These are phyloP conservation scores for Aphyosemion australe DNA, from an alignment of 2,113 vertebrate genomes.

Conservation along the genomic window DNA sequence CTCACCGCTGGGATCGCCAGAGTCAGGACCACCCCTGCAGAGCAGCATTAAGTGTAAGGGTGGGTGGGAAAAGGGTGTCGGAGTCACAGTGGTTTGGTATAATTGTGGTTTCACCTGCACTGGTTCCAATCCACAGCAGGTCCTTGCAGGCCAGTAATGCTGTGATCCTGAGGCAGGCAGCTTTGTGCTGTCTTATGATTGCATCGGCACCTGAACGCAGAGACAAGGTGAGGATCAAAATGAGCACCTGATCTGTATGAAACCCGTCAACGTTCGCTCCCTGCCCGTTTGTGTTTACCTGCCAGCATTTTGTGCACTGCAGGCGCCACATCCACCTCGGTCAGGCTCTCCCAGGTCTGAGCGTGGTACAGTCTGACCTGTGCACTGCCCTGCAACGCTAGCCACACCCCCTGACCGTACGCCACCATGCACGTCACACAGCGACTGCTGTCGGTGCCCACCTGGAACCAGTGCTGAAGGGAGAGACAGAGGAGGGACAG, in stretches of 20 bases:
- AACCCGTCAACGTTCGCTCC: background rate
- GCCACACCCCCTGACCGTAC: constrained; percentile 89
- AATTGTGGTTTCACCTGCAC: constrained; percentile 74
- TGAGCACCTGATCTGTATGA: background rate
- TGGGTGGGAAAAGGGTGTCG: background rate
- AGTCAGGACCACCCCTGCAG: constrained; percentile 88
- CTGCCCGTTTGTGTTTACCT: constrained; percentile 71
- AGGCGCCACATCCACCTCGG: constrained; percentile 93
- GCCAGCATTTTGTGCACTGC: constrained; percentile 99
- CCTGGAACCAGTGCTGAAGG: constrained; percentile 86
- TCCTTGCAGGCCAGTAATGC: constrained; percentile 93
- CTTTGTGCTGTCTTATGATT: constrained; percentile 98
- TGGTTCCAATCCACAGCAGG: constrained; percentile 96
- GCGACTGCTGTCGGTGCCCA: constrained; percentile 89
- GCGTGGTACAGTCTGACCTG: constrained; percentile 92
- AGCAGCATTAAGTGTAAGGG: background rate
- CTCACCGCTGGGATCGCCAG: constrained; percentile 81
- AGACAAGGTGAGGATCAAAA: background rate
- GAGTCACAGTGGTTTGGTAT: background rate
- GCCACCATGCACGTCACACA: constrained; percentile 94
- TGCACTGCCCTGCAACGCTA: constrained; percentile 93
- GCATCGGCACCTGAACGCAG: constrained; percentile 87
- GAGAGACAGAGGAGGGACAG: too few relatives aligned
- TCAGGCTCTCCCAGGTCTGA: constrained; percentile 89
- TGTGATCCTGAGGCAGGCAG: constrained; percentile 94